These are phyloP conservation scores for Drymodes brunneopygia DNA, from an alignment of 2,113 vertebrate genomes.

Conservation along the genomic window DNA sequence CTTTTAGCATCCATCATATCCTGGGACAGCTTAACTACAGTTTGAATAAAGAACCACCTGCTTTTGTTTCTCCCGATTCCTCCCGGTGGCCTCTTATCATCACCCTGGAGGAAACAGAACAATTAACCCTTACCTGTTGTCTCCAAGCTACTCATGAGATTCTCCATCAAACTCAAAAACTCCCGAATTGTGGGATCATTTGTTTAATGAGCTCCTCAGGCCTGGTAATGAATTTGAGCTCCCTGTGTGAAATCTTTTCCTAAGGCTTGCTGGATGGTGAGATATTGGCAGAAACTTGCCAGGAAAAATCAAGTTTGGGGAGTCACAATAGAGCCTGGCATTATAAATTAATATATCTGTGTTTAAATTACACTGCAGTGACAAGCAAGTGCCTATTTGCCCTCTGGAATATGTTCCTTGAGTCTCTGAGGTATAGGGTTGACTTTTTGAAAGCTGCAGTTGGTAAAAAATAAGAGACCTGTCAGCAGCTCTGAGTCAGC, in stretches of 20 bases:
- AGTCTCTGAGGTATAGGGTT: background rate
- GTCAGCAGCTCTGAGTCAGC: background rate
- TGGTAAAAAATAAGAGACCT: background rate
- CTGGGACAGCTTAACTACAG: background rate
- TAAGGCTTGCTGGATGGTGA: background rate
- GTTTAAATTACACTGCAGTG: background rate
- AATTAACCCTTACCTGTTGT: background rate
- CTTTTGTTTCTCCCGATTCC: background rate
- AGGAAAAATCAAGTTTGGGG: background rate
- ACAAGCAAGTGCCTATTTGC: background rate
- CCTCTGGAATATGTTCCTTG: background rate
- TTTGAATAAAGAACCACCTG: background rate
- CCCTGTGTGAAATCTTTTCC: background rate
- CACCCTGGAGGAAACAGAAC: background rate
- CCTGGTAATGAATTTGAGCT: background rate
- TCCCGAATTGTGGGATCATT: background rate
- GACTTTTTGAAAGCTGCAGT: background rate
- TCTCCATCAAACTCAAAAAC: background rate
- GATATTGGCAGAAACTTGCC: background rate
- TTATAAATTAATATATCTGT: background rate
- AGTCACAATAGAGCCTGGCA: background rate
- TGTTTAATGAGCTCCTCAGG: background rate
- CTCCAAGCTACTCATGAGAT: background rate
- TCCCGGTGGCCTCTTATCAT: background rate
- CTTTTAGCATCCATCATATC: background rate